Base-by-base conservation (phyloP, 2,113 vertebrate species). In the Phainopepla nitens region DNA sequence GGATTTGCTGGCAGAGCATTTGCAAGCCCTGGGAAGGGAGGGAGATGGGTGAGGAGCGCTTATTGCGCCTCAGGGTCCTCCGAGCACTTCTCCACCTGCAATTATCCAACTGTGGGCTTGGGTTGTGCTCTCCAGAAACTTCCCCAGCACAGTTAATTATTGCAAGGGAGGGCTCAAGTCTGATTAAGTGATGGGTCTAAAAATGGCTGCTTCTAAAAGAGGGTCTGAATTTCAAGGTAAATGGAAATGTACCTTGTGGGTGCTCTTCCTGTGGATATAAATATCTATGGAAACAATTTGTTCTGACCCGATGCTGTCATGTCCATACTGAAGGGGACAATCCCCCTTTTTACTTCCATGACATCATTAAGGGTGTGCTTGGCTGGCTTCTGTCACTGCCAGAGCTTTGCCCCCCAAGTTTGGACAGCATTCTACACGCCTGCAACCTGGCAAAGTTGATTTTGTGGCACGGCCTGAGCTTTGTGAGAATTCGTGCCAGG, bases 191-290 rank as follows among this genome's bases (percentile, higher is more conserved):
- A 92, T 24, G 36, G 81, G n/a, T 39, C 24, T 28, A 23, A 81
- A 94, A 76, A 82, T 61, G 27, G 56, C 77, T 73, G 78, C 54
- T 24, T 39, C 19, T 47, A 12, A 23, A 75, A 76, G 64, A 36
- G 39, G 49, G 16, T 11, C 36, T 77, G 35, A 10, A 7, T 50
- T 54, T 45, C 29, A 14, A 5, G 19, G 31, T 9, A 1, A 13
- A 18, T 0, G 1, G 45, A 31, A n/a, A n/a, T n/a, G n/a, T n/a
- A n/a, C n/a, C n/a, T n/a, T n/a, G 7, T 6, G 16, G 21, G 25
- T 11, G 29, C 39, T 54, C n/a, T 9, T 65, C 20, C 54, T 56
- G 56, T 9, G 62, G 35, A 9, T 2, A 11, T 21, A 42, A 28
- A 35, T 57, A 31, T 5, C 35, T 24, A 2, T 7, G 33, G 12